phyloP scores from a whole-genome alignment of 1,140 invertebrate genomes.

The Papilio aristodemus region DNA sequence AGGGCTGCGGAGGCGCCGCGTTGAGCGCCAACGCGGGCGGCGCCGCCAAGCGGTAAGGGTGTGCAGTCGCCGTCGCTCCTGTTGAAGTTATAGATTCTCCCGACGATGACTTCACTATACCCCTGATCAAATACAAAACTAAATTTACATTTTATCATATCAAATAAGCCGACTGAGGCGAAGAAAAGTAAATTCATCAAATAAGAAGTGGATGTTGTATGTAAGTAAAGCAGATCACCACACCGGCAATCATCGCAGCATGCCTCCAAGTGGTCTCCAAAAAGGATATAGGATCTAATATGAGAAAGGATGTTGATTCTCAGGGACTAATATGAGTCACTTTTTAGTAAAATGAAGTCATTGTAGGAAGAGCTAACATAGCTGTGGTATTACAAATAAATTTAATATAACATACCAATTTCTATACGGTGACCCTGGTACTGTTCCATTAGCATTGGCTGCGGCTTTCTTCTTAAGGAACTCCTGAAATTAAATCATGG shows the following conservation, averaged over 20 bases:
- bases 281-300: too few relatives aligned
- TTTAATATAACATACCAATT: slow-evolving; percentile 86
- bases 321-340: too few relatives aligned
- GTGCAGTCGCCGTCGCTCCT: slow-evolving; percentile 82
- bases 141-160: neutral
- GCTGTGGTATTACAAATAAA: too few relatives aligned
- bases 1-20: slow-evolving; percentile 87
- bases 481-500: slow-evolving; percentile 82
- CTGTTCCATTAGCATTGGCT: slow-evolving; percentile 87
- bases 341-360: too few relatives aligned
- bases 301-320: too few relatives aligned
- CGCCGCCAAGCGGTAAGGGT: slow-evolving; percentile 84
- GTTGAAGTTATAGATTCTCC: slow-evolving; percentile 82
- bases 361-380: too few relatives aligned
- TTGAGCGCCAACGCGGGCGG: slow-evolving; percentile 81
- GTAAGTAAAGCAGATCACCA: too few relatives aligned
- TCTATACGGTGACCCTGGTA: slow-evolving; percentile 86
- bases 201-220: too few relatives aligned
- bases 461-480: slow-evolving; percentile 94
- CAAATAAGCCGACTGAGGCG: neutral
- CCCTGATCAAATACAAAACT: slow-evolving; percentile 56
- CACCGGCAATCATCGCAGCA: too few relatives aligned
- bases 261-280: too few relatives aligned
- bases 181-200: too few relatives aligned
- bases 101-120: slow-evolving; percentile 82